A percentile compares a stretch with the other conserved stretches of the same genome.
phyloP scores from a whole-genome alignment of 2,113 vertebrate species.

The Eupsittula cactorum region DNA sequence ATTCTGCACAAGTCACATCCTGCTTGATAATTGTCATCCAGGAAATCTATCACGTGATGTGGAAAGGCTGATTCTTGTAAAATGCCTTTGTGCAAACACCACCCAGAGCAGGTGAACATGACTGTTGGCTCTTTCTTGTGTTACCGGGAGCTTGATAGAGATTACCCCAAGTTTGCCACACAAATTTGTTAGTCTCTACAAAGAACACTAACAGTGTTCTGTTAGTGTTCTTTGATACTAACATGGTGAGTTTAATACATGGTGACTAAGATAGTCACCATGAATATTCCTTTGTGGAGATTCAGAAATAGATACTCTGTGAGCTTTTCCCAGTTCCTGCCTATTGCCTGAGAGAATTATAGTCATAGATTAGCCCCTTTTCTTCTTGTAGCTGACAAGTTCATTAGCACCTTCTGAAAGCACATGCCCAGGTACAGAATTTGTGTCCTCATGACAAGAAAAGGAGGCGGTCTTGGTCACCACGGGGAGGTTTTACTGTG shows the following conservation, averaged over 20 bases:
- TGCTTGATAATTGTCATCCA: not conserved
- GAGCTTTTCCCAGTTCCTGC: not conserved
- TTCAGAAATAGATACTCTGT: not conserved
- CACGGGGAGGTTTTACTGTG: not conserved
- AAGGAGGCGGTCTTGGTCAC: not conserved
- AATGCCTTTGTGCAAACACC: not conserved
- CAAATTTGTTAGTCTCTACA: not conserved
- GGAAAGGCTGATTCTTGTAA: not conserved
- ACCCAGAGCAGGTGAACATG: not conserved
- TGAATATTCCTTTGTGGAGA: not conserved
- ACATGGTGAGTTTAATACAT: not conserved
- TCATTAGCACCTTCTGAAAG: not conserved
- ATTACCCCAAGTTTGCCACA: not conserved
- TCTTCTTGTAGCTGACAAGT: not conserved
- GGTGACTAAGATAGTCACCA: not conserved
- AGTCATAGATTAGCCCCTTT: not conserved
- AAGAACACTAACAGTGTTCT: not conserved
- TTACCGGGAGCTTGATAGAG: not conserved
- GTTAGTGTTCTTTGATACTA: not conserved
- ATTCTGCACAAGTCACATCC: not conserved
- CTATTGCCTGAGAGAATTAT: not conserved
- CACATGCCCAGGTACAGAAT: not conserved
- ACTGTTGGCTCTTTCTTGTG: not conserved
- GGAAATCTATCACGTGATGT: not conserved
- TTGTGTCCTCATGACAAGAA: not conserved